Evolutionary conservation across 30 jellyfish, hydroid and myxozoan genomes (phyloP), one percentile per base, ranked within the genome.

Genomic region (Aurelia coerulea): DNA sequence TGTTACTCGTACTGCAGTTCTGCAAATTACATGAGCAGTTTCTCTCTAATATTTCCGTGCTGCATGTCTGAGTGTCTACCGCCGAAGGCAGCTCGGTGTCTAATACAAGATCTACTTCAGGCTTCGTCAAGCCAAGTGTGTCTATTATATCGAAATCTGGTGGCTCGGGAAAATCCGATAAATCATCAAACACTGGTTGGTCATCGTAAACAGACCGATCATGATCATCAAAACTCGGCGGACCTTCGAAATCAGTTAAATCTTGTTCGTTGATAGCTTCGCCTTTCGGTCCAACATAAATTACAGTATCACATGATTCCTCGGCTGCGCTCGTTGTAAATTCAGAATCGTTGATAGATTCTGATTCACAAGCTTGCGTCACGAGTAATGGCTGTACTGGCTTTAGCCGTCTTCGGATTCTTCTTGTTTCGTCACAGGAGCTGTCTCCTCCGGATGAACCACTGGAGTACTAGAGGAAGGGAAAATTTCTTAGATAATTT

Each of bases 371-470:
- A 18, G 98, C 97, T 73, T 90, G 96, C 46, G 98, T 94, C 15
- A 84, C 90, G 50, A 94, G 82, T 13, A 94, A 78, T 39, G 98
- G 98, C 50, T 97, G 95, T 8, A 89, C 98, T 2, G 98, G 98
- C 78, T 94, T 94, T 1, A 96, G 62, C 15, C 96, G 82, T 73
- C 98, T 78, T 53, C 97, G 79, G 60, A 83, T 64, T 78, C 96
- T 63, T 37, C 91, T 81, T 32, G 88, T 39, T 56, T 94, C 98
- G 74, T 94, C 98, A 71, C 98, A 94, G 3, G 98, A 94, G 88
- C 98, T 94, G 78, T 94, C 98, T 3, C 98, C 98, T 34, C 98
- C 98, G 16, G 98, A 94, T 0, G 98, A 94, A 5, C 96, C 91
- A 53, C 97, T 92, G 62, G 97, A 88, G 70, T 92, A 92, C 98